phyloP scores from a whole-genome alignment of 2,113 vertebrate genomes.

The Pongo pygmaeus region DNA sequence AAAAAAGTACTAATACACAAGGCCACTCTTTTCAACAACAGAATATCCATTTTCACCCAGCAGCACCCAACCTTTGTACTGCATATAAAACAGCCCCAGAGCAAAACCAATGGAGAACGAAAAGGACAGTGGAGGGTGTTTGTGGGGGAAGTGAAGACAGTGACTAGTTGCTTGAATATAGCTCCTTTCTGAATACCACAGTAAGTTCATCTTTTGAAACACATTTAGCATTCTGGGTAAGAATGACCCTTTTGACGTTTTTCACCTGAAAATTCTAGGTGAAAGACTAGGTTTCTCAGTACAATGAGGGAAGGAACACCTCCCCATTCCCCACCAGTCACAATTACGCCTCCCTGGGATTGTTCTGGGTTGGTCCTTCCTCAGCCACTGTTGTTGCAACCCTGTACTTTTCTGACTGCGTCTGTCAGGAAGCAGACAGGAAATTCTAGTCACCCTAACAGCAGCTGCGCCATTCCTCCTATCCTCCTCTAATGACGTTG shows the following conservation, averaged over 20 bases:
- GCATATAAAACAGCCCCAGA: not conserved
- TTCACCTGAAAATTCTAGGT: not conserved
- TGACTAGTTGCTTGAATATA: not conserved
- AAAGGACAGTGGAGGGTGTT: not conserved
- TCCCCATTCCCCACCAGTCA: not conserved
- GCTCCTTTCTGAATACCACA: not conserved
- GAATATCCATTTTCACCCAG: not conserved
- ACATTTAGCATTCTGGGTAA: not conserved
- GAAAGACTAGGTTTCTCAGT: not conserved
- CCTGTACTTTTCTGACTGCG: conserved; percentile 89
- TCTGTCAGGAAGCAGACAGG: conserved; percentile 97
- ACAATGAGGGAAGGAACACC: not conserved
- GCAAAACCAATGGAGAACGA: not conserved
- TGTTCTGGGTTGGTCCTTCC: not conserved
- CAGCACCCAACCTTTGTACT: not conserved
- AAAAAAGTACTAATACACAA: not conserved
- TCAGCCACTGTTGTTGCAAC: conserved; percentile 84
- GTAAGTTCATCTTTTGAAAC: not conserved
- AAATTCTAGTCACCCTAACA: conserved; percentile 93
- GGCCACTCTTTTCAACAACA: not conserved
- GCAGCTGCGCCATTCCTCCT: conserved; percentile 88
- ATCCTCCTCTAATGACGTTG: conserved; percentile 87
- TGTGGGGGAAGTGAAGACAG: not conserved
- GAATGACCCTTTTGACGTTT: not conserved
- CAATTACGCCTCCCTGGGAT: conserved; percentile 37